Evolutionary conservation across 64 coral and sea anemone species (phyloP), one percentile per base, ranked within the genome.

Genomic region (Trachythela sp.): DNA sequence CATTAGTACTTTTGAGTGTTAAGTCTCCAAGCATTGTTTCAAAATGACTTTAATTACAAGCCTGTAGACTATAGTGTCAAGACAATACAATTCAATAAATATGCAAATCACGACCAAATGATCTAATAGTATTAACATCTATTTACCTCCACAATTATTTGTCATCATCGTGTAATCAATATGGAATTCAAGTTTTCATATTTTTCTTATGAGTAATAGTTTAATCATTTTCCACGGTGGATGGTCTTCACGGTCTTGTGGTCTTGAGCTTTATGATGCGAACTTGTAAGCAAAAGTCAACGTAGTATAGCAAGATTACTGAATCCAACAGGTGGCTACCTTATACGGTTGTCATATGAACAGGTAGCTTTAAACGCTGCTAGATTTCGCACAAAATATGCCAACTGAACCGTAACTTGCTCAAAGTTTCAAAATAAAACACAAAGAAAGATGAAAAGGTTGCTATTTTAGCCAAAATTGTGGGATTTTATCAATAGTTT

Each of bases 301-400:
- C 26, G 56, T 64, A 64, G 56, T 64, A 27, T 24, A 20, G 56
- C 56, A 64, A 64, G 26, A 64, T 45, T 27, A 64, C 7, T 64
- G 56, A 64, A 64, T 64, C 22, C n/a, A 26, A 64, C 56, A 22
- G 56, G 56, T 64, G 56, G 56, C 42, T 64, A 26, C 22, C 8
- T 27, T 64, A 64, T 64, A 26, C 5, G 26, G 24, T 20, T 24
- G 42, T 6, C 4, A 45, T 45, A 45, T 45, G 42, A 20, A 64
- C 56, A 64, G 56, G 56, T 64, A 64, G 42, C 8, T 64, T 64
- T 64, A 24, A n/a, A 64, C 56, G 56, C 56, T 26, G 42, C 56
- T 64, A n/a, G 26, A 64, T 64, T 64, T 64, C 56, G 26, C 56
- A 64, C 56, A 64, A 64, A 64, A 64, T 64, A 64, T 64, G 56